Conservation (phyloP, 2,888 invertebrate species). For the Stenodera caucasica region DNA sequence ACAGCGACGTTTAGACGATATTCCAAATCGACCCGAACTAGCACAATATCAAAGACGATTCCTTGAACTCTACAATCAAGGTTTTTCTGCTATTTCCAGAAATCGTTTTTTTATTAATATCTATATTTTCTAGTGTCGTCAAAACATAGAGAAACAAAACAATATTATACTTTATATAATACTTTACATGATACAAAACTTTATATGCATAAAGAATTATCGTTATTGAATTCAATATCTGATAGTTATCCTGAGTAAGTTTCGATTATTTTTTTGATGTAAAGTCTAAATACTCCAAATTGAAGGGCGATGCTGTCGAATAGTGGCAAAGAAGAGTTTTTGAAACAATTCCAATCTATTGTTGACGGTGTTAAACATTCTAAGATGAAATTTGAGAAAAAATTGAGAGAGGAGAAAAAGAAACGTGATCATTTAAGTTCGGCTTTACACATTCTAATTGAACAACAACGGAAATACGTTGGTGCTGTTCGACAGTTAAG, state of each 20-base stretch:
- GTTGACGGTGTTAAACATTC: slow-evolving; percentile 88
- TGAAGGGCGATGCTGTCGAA: slow-evolving; percentile 79
- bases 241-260: slow-evolving; percentile 84
- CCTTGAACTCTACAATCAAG: slow-evolving; percentile 94
- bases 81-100: slow-evolving; percentile 50
- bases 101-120: slow-evolving; percentile 8
- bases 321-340: slow-evolving; percentile 83
- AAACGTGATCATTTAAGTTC: slow-evolving; percentile 68
- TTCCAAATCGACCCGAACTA: slow-evolving; percentile 90
- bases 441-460: slow-evolving; percentile 62
- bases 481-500: slow-evolving; percentile 75
- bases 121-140: slow-evolving; percentile 73
- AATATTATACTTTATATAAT: slow-evolving; percentile 95
- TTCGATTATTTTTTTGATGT: slow-evolving; percentile 29
- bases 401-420: slow-evolving; percentile 65
- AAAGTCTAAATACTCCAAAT: too few species aligned
- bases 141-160: slow-evolving; percentile 96
- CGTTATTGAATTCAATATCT: slow-evolving; percentile 83
- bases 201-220: slow-evolving; percentile 90
- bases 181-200: slow-evolving; percentile 92
- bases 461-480: slow-evolving; percentile 76
- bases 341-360: slow-evolving; percentile 87
- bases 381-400: slow-evolving; percentile 69
- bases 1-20: slow-evolving; percentile 86
- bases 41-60: slow-evolving; percentile 95